Base-by-base conservation (phyloP, 2,113 vertebrate genomes). In the Erythrocebus patas region DNA sequence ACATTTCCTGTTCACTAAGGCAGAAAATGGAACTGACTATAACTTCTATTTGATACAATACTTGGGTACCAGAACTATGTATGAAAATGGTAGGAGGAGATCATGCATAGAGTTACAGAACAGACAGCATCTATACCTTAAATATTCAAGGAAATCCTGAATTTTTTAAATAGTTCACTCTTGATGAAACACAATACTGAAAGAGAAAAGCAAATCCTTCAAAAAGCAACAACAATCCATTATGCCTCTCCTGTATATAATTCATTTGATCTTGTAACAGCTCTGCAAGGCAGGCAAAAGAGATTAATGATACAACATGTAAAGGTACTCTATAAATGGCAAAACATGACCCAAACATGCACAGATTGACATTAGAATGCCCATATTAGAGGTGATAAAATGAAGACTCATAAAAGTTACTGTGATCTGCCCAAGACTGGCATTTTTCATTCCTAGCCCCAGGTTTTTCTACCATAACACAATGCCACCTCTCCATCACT, bases 11-110 rank as follows among this genome's bases (percentile, higher is more conserved):
- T 97, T 96, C 91, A 88, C 95, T 80, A 92, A 94, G 94, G 96
- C 91, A 97, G 93, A 97, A 97, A 96, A 98, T 91, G 89, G 88
- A 97, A 97, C 64, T 64, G 61, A 97, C 79, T 92, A 66, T 92
- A 95, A 95, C 87, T 97, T 84, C 75, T 78, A 87, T 76, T 96
- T 90, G 84, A 97, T 92, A 92, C 27, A 94, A 93, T 88, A 96
- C 91, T 87, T 92, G 89, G 50, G 75, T 92, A 97, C 80, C 81
- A 96, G 91, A 93, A 38, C 80, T 92, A 55, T 27, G 30, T 43
- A 50, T 88, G 88, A 92, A 95, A 97, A 96, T 52, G 59, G 79
- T 0, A 95, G 66, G 57, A 91, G 81, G 66, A 70, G 40, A 76
- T 59, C 94, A 96, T 92, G 81, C 91, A 70, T 6, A 97, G 40